phyloP scores from a whole-genome alignment of 2,113 vertebrate species.

The Oenanthe melanoleuca region DNA sequence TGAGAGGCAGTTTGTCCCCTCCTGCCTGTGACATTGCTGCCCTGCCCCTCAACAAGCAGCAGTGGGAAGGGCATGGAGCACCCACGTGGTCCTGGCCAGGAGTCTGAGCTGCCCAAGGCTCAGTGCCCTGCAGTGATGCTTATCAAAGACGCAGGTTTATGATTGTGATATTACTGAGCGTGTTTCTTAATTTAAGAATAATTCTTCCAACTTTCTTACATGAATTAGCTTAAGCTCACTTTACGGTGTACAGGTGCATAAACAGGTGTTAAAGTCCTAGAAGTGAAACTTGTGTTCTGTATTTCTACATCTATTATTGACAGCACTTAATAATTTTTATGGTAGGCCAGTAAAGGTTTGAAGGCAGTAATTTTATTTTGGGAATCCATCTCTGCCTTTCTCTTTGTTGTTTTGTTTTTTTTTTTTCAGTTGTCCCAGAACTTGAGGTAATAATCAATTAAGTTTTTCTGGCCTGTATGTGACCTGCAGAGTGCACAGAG shows the following conservation, averaged over 20 bases:
- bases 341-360: neutral
- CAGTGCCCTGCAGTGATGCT: neutral
- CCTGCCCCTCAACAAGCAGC: neutral
- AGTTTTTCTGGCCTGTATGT: neutral
- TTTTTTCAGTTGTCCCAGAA: neutral
- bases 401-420: neutral
- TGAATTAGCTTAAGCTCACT: neutral
- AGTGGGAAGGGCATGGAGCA: neutral
- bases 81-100: fast-evolving
- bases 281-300: neutral
- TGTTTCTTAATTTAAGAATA: neutral
- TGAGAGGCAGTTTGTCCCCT: neutral
- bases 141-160: neutral
- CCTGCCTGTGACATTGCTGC: fast-evolving
- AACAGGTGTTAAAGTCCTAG: neutral
- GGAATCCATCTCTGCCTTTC: neutral
- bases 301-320: neutral
- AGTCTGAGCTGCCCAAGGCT: neutral
- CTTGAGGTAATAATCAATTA: neutral
- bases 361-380: neutral
- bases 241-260: neutral
- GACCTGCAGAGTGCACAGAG: neutral
- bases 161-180: neutral
- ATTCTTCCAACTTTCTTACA: neutral
- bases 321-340: neutral